Conservation (phyloP, 2,113 vertebrate species). For the Limnothrissa miodon region DNA sequence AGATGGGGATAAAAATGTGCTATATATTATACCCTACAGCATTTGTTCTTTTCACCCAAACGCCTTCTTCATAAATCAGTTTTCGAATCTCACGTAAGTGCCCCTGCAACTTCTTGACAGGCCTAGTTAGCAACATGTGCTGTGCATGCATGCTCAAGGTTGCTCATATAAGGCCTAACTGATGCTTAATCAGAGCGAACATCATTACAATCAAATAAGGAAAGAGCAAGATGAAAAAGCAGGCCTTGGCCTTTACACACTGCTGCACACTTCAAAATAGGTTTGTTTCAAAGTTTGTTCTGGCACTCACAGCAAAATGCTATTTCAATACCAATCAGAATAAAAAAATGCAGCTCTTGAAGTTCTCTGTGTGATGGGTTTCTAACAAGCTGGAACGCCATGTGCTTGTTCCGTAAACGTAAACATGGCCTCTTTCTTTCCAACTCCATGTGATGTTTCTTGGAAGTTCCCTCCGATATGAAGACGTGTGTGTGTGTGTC, state of each 20-base stretch:
- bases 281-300: constrained; percentile 12
- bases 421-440: neutral
- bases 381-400: neutral
- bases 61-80: neutral
- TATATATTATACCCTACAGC: too few relatives aligned
- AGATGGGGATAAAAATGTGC: neutral
- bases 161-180: neutral
- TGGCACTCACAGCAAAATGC: neutral
- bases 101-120: neutral
- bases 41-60: neutral
- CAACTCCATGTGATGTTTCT: neutral
- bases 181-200: neutral
- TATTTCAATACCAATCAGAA: neutral
- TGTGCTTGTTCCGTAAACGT: neutral
- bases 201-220: constrained; percentile 10
- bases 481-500: neutral
- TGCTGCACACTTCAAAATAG: neutral
- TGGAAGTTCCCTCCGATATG: neutral
- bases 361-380: neutral
- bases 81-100: neutral
- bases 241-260: neutral
- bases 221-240: neutral
- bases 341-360: neutral
- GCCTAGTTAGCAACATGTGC: neutral
- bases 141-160: neutral